Evolutionary conservation across 1,140 invertebrate species (phyloP), one percentile per base, ranked within the genome.

Genomic region (Pseudachorutes palmiensis): DNA sequence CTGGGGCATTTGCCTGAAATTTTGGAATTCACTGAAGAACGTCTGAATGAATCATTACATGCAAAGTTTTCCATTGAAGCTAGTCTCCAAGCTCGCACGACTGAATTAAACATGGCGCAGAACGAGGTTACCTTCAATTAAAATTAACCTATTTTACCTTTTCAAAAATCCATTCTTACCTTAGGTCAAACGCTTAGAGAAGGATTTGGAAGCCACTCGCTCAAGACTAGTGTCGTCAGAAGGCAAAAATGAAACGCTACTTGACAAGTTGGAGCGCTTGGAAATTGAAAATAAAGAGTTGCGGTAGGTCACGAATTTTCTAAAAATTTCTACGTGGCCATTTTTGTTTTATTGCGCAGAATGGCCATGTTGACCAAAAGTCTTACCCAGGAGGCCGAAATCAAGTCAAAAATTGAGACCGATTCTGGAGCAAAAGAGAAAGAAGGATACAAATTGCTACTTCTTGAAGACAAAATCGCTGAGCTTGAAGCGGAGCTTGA

Each of bases 21-120:
- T n/a, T 63, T 71, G 22, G 55, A 67, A 33, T 24, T 71, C 22
- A 65, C 63, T 1, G 70, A 71, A n/a, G 49, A 58, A 16, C 30
- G 63, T 32, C 49, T 71, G 1, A 45, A 45, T 3, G 59, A 62
- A 12, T 45, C 62, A 1, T 24, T 68, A 1, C 41, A 71, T 1
- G 32, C 29, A 12, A 65, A 62, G 33, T 31, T 48, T 24, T 12
- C 45, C 2, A 49, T 71, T 19, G 61, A 70, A 48, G n/a, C 24
- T 61, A 33, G 22, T n/a, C 36, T 70, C 1, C 31, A 65, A 41
- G 36, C 32, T 22, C 62, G 57, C 28, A 45, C 32, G 1, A 33
- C 48, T 3, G 66, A 67, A 19, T 48, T 66, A 26, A 66, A 62
- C 24, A 48, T 22, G 36, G 22, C 31, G 16, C 16, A 45, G 28